A percentile compares a stretch with the other conserved stretches of the same genome.
phyloP scores from a whole-genome alignment of 2,113 vertebrate genomes.

The Pardalotus punctatus region DNA sequence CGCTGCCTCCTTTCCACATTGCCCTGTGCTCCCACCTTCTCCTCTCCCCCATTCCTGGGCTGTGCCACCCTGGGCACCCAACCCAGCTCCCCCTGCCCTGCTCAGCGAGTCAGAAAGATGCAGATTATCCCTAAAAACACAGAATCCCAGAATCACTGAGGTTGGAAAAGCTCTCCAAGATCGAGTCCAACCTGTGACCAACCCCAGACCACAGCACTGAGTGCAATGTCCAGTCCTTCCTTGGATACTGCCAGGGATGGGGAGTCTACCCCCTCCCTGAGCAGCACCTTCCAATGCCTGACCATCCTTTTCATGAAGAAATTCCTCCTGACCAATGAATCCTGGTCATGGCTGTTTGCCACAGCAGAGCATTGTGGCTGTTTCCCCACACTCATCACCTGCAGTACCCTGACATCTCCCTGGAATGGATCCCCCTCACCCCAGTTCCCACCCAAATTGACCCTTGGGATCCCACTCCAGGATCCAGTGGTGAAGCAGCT shows the following conservation, averaged over 20 bases:
- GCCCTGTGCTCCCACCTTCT: not conserved
- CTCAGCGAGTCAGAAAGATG: fast-evolving
- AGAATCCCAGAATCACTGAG: not conserved
- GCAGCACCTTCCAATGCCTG: not conserved
- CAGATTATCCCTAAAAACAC: not conserved
- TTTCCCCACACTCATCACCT: not conserved
- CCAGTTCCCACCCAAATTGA: not conserved
- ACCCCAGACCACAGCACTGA: no score
- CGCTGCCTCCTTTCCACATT: fast-evolving
- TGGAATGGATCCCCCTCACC: not conserved
- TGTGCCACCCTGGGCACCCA: not conserved
- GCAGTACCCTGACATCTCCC: not conserved
- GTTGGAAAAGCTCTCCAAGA: not conserved
- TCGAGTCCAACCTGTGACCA: fast-evolving
- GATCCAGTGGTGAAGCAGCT: not conserved
- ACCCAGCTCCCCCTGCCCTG: not conserved
- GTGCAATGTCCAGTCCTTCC: fast-evolving
- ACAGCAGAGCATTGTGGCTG: fast-evolving
- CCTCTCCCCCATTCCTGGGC: not conserved
- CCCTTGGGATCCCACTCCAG: not conserved
- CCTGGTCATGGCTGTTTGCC: fast-evolving
- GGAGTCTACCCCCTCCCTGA: not conserved
- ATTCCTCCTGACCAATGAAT: not conserved
- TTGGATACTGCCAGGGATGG: not conserved
- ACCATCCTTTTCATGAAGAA: not conserved